Evolutionary conservation across 2,888 invertebrate species (phyloP).

Genomic region (Monoplex corrugatus): DNA sequence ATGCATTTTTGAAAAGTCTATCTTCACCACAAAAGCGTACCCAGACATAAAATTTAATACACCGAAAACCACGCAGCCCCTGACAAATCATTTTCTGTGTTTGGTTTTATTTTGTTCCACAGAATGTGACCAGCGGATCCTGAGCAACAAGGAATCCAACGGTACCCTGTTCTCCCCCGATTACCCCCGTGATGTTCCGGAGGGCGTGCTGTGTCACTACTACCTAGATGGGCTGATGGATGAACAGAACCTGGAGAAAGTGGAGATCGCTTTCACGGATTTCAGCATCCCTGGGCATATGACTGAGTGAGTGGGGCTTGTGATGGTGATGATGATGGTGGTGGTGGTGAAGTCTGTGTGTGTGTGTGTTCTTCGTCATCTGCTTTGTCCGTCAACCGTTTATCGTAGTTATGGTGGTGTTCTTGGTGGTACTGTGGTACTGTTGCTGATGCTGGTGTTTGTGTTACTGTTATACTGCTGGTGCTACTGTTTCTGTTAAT

Average conservation of each 20-base stretch:
- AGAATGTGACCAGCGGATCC: conserved; percentile 99
- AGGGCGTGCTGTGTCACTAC: conserved; percentile 97
- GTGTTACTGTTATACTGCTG: no score
- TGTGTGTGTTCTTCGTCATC: no score
- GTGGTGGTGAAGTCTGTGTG: no score
- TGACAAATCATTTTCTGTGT: no score
- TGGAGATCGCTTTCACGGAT: conserved; percentile 92
- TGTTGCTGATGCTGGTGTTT: background rate
- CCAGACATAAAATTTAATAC: no score
- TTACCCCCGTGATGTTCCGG: conserved; percentile 96
- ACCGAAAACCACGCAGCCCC: no score
- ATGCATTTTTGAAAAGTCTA: no score
- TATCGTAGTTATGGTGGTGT: background rate
- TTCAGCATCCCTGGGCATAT: conserved; percentile 91
- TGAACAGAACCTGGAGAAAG: conserved; percentile 96
- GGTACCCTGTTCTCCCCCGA: conserved; percentile 97
- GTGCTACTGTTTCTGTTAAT: no score
- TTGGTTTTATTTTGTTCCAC: no score
- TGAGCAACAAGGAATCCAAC: conserved; percentile 94
- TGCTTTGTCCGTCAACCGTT: background rate
- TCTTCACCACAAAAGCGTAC: no score
- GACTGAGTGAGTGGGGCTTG: conserved; percentile 68
- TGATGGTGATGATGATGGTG: background rate
- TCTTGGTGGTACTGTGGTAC: background rate
- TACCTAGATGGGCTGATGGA: conserved; percentile 97